phyloP scores from a whole-genome alignment of 2,888 invertebrate species.

The Venusia cambrica region DNA sequence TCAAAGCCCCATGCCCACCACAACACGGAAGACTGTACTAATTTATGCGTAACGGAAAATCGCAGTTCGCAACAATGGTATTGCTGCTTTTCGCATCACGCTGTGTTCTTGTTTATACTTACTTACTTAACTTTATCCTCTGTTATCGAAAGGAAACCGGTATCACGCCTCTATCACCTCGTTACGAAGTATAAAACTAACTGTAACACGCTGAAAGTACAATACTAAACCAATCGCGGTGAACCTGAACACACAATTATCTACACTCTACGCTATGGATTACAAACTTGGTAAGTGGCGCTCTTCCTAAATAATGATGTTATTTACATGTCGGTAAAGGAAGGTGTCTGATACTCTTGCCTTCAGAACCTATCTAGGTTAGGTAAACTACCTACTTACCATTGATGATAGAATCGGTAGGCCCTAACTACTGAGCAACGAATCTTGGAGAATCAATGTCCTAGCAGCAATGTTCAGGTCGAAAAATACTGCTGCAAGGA shows the following conservation, averaged over 20 bases:
- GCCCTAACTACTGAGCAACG: no score
- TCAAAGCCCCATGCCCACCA: constrained; percentile 8
- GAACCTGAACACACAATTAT: constrained; percentile 13
- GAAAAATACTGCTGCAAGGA: no score
- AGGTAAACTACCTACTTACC: no score
- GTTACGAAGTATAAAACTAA: constrained; percentile 45
- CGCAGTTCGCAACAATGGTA: constrained; percentile 14
- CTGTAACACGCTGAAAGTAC: constrained; percentile 21
- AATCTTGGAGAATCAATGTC: no score
- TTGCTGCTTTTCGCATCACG: constrained; percentile 24
- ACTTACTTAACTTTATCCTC: constrained; percentile 39
- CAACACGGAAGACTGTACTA: constrained; percentile 16
- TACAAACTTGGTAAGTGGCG: constrained; percentile 29
- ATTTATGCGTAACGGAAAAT: constrained; percentile 17
- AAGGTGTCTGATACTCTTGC: background rate
- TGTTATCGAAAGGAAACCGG: constrained; percentile 52
- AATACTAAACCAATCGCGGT: constrained; percentile 6
- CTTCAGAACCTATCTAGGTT: no score
- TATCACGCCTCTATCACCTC: constrained; percentile 41
- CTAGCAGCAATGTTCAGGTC: no score
- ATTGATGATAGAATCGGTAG: no score
- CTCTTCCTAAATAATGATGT: constrained; percentile 7
- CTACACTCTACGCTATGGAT: constrained; percentile 29
- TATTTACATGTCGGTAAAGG: constrained; percentile 1
- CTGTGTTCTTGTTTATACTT: constrained; percentile 21